Evolutionary conservation across 2,113 vertebrate genomes (phyloP).

Genomic region (Eurypyga helias): DNA sequence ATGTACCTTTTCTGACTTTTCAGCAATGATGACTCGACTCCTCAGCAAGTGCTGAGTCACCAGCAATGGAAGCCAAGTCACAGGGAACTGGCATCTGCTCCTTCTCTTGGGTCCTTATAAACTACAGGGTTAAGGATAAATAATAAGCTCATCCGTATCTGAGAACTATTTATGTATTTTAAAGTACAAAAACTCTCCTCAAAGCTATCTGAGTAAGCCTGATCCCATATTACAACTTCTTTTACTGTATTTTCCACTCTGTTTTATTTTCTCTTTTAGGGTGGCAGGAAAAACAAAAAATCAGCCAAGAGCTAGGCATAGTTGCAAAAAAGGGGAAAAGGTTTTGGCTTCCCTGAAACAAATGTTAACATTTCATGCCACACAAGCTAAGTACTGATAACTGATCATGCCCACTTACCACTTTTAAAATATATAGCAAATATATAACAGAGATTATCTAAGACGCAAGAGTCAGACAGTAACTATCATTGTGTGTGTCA

Average conservation of each 20-base stretch:
- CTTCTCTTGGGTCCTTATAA: neutral
- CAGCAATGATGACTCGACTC: too few relatives aligned
- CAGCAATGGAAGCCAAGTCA: neutral
- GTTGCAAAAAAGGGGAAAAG: neutral
- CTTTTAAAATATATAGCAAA: neutral
- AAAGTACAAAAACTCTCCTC: neutral
- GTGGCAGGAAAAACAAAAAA: neutral
- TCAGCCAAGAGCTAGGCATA: neutral
- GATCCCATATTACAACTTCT: neutral
- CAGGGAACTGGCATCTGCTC: neutral
- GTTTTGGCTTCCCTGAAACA: neutral
- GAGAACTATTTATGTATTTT: neutral
- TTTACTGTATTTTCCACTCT: neutral
- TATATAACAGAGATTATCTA: neutral
- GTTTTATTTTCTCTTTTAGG: neutral
- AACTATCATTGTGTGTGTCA: neutral
- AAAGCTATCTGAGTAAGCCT: neutral
- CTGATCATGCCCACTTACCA: rapidly evolving
- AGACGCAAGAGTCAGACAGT: neutral
- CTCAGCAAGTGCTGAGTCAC: neutral
- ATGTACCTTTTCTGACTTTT: neutral
- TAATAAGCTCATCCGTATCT: neutral
- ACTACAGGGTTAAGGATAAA: neutral
- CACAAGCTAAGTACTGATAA: neutral
- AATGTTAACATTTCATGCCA: neutral